A percentile compares a stretch with the other conserved stretches of the same genome.
Conservation (phyloP, 2,888 invertebrate species). For the Lepidocyrtinus sp. region DNA sequence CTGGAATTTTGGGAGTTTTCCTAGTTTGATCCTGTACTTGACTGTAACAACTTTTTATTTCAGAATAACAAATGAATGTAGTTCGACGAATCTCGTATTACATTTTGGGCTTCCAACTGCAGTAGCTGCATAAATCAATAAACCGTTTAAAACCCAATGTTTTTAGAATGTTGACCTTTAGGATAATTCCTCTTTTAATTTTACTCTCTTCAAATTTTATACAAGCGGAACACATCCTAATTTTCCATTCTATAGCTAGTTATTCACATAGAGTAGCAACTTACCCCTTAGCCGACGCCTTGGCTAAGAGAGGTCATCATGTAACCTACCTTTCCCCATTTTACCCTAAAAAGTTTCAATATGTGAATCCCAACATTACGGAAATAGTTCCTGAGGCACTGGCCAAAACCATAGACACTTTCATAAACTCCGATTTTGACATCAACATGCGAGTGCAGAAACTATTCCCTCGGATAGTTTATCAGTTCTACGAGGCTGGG, state of each 20-base stretch:
- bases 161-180: background rate
- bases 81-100: too few relatives aligned
- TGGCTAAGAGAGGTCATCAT: background rate
- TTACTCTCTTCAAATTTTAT: background rate
- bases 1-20: too few relatives aligned
- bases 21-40: background rate
- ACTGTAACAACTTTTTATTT: too few relatives aligned
- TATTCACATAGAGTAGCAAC: background rate
- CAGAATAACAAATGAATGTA: too few relatives aligned
- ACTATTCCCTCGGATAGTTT: background rate
- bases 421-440: background rate
- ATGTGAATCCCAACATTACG: background rate
- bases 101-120: too few relatives aligned
- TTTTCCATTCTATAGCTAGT: background rate
- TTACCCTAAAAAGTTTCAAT: background rate
- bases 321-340: background rate
- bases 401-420: background rate
- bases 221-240: background rate
- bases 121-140: background rate
- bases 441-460: constrained; percentile 9
- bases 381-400: background rate
- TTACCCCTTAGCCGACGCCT: background rate
- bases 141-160: background rate
- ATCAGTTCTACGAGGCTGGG: background rate
- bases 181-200: background rate